Percentiles rank a stretch among this genome's conserved stretches.
Evolutionary conservation across 2,888 invertebrate genomes (phyloP).

Genomic region (Tigriopus californicus): DNA sequence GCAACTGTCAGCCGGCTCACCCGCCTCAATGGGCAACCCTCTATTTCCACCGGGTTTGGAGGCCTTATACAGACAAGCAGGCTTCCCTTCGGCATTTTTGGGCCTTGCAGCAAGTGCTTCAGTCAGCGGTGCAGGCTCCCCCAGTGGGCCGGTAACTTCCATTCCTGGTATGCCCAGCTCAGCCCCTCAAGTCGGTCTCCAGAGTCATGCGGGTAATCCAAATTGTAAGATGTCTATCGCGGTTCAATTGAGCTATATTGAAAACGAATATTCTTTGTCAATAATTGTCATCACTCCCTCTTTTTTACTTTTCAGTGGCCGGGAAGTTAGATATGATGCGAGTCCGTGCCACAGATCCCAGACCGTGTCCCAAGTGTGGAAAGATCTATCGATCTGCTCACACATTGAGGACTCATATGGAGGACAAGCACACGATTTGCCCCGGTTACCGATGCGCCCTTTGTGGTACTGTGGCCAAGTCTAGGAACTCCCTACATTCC

Average conservation of each 20-base stretch:
- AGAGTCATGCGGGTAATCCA: slow-evolving; percentile 14
- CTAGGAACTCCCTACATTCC: slow-evolving; percentile 72
- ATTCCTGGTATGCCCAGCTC: background rate
- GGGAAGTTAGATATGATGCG: slow-evolving; percentile 49
- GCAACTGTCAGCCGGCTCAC: background rate
- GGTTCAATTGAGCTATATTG: background rate
- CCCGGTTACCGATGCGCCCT: slow-evolving; percentile 78
- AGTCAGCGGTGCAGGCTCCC: background rate
- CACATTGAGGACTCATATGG: slow-evolving; percentile 70
- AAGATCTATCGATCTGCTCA: slow-evolving; percentile 49
- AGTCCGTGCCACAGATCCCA: slow-evolving; percentile 73
- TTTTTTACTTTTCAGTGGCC: slow-evolving; percentile 5
- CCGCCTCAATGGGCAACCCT: background rate
- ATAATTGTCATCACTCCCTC: background rate
- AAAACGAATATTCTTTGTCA: background rate
- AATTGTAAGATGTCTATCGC: slow-evolving; percentile 3
- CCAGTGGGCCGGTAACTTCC: background rate
- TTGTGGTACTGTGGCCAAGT: slow-evolving; percentile 80
- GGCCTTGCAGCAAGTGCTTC: background rate
- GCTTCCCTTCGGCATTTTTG: slow-evolving; percentile 12
- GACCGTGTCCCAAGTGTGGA: slow-evolving; percentile 79
- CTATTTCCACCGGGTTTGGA: slow-evolving; percentile 15
- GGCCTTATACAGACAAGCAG: slow-evolving; percentile 14
- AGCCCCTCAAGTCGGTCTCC: slow-evolving; percentile 4
- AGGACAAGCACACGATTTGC: slow-evolving; percentile 81